phyloP scores from a whole-genome alignment of 2,797 vertebrate species.

The Chrosomus eos region DNA sequence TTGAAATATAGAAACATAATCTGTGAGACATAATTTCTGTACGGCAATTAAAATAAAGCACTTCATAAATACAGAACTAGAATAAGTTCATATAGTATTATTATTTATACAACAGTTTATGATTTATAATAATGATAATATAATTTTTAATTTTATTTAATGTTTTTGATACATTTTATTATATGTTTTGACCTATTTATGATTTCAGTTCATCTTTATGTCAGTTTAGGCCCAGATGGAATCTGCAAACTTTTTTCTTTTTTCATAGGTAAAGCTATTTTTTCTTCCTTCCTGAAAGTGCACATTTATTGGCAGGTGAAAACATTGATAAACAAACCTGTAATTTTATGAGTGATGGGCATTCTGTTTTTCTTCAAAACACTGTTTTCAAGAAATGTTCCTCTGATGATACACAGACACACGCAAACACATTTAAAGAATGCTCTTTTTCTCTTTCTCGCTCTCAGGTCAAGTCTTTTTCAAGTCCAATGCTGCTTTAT shows the following conservation, averaged over 20 bases:
- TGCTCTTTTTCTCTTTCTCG: background rate
- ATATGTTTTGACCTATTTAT: background rate
- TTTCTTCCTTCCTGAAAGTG: background rate
- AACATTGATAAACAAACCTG: background rate
- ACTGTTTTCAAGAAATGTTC: background rate
- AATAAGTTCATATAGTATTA: background rate
- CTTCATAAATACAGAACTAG: background rate
- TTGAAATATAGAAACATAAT: background rate
- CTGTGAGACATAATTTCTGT: background rate
- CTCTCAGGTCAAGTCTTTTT: conserved; percentile 8
- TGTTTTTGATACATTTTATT: background rate
- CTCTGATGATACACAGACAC: background rate
- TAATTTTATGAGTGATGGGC: background rate
- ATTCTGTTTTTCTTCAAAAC: background rate
- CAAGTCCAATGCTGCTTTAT: conserved; percentile 6
- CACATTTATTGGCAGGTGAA: background rate
- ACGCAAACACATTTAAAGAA: conserved; percentile 1
- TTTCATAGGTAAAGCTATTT: background rate
- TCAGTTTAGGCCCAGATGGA: background rate
- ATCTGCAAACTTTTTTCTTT: background rate
- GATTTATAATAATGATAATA: background rate
- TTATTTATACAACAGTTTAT: background rate
- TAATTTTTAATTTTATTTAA: background rate
- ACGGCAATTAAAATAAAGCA: background rate
- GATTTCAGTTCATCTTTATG: background rate